A percentile compares a stretch with the other conserved stretches of the same genome.
These are phyloP conservation scores for Argynnis bischoffii DNA, from an alignment of 2,888 invertebrate genomes.

Conservation along the genomic window DNA sequence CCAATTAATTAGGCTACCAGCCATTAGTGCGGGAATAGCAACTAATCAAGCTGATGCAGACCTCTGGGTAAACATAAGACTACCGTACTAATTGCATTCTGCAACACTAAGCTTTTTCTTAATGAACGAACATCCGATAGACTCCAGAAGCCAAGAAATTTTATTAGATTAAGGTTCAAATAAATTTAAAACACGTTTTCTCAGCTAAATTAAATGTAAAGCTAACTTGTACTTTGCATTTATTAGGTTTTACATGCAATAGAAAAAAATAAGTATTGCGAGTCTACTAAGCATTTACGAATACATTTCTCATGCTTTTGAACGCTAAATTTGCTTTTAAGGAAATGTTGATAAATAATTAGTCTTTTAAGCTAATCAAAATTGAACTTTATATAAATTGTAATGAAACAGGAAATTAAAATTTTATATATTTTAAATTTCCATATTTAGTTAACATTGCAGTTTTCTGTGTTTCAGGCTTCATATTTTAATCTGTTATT, in stretches of 20 bases:
- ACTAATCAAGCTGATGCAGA: conserved; percentile 25
- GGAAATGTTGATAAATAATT: no score
- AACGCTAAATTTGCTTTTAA: no score
- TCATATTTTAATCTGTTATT: no score
- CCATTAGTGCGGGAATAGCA: conserved; percentile 12
- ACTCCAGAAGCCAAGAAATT: conserved; percentile 9
- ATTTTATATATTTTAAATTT: no score
- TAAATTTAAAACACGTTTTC: background rate
- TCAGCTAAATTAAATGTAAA: background rate
- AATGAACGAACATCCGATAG: conserved; percentile 25
- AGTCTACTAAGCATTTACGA: no score
- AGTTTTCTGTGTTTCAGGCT: no score
- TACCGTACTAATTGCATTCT: conserved; percentile 24
- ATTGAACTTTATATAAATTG: no score
- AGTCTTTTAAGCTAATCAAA: no score
- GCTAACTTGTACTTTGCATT: background rate
- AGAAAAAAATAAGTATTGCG: no score
- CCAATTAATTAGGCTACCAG: conserved; percentile 9
- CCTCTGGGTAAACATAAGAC: conserved; percentile 20
- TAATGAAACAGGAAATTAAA: no score
- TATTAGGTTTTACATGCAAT: background rate
- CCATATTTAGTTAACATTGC: no score
- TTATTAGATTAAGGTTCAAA: background rate
- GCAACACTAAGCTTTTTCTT: conserved; percentile 21
- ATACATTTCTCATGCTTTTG: no score